Evolutionary conservation across 92 coral and sea anemone species (phyloP).

Genomic region (Anthopleura xanthogrammica): DNA sequence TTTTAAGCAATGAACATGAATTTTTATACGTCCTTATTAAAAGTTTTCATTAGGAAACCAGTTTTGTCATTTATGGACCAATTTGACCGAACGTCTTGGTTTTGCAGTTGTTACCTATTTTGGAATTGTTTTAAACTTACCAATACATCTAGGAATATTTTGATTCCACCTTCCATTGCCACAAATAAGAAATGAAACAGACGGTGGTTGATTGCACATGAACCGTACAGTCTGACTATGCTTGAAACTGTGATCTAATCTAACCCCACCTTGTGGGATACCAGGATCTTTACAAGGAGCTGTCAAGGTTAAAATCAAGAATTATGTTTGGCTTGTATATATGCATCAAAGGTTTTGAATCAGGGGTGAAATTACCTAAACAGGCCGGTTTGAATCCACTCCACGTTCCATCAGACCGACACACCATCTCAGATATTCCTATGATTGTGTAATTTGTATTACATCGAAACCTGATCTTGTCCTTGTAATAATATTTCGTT

Average conservation of each 20-base stretch:
- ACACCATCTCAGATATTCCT: conserved; percentile 15
- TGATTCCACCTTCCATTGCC: conserved; percentile 31
- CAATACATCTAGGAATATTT: conserved; percentile 39
- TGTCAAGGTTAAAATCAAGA: not conserved
- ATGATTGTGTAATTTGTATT: conserved; percentile 26
- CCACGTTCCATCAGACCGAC: conserved; percentile 43
- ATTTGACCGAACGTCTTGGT: too few species aligned
- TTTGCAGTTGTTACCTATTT: too few species aligned
- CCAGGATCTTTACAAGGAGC: conserved; percentile 42
- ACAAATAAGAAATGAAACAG: conserved; percentile 15
- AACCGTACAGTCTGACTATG: conserved; percentile 38
- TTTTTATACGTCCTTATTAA: too few species aligned
- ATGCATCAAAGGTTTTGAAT: too few species aligned
- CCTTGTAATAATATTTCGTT: conserved; percentile 27
- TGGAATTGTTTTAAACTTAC: conserved; percentile 5
- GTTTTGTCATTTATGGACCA: too few species aligned
- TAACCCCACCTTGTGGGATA: conserved; percentile 20
- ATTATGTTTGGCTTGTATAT: too few species aligned
- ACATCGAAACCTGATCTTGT: conserved; percentile 38
- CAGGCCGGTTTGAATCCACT: conserved; percentile 35
- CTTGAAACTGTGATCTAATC: conserved; percentile 11
- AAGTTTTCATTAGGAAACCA: too few species aligned
- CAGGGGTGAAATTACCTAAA: conserved; percentile 18
- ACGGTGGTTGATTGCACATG: conserved; percentile 13
- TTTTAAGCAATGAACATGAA: too few species aligned